Evolutionary conservation across 2,797 vertebrate species (phyloP).

Genomic region (Botia almorhae): DNA sequence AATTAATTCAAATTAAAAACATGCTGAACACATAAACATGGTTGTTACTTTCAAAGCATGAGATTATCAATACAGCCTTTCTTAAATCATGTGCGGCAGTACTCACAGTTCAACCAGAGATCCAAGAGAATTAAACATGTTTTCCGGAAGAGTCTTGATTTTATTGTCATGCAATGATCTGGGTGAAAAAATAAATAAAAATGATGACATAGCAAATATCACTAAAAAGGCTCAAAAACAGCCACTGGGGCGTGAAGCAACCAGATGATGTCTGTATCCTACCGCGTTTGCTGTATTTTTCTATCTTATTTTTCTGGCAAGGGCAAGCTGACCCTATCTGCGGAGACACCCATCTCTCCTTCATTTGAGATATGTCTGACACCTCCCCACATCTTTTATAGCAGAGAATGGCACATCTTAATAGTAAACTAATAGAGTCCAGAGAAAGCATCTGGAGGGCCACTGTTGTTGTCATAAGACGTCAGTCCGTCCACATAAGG

Average conservation of each 20-base stretch:
- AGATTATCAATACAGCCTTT: not conserved
- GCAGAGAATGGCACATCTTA: slow-evolving; percentile 1
- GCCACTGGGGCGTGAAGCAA: not conserved
- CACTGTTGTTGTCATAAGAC: slow-evolving; percentile 16
- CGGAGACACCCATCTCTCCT: slow-evolving; percentile 20
- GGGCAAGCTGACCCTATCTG: slow-evolving; percentile 32
- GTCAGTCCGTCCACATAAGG: not conserved
- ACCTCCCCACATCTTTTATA: slow-evolving; percentile 27
- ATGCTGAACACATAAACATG: not conserved
- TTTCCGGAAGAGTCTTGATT: slow-evolving; percentile 80
- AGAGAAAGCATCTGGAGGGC: not conserved
- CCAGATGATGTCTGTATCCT: not conserved
- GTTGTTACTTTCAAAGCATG: not conserved
- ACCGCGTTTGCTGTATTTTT: not conserved
- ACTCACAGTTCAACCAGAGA: slow-evolving; percentile 80
- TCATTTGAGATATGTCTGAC: slow-evolving; percentile 30
- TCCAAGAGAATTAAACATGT: slow-evolving; percentile 82
- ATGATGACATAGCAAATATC: slow-evolving; percentile 11
- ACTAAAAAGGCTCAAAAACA: slow-evolving; percentile 10
- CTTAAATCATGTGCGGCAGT: not conserved
- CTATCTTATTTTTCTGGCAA: slow-evolving; percentile 13
- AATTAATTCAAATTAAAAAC: not conserved
- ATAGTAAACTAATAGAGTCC: slow-evolving; percentile 28
- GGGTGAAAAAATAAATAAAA: slow-evolving; percentile 43
- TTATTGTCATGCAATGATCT: slow-evolving; percentile 83